Evolutionary conservation across 64 coral and sea anemone species (phyloP), one percentile per base, ranked within the genome.

Genomic region (Orbicella faveolata): DNA sequence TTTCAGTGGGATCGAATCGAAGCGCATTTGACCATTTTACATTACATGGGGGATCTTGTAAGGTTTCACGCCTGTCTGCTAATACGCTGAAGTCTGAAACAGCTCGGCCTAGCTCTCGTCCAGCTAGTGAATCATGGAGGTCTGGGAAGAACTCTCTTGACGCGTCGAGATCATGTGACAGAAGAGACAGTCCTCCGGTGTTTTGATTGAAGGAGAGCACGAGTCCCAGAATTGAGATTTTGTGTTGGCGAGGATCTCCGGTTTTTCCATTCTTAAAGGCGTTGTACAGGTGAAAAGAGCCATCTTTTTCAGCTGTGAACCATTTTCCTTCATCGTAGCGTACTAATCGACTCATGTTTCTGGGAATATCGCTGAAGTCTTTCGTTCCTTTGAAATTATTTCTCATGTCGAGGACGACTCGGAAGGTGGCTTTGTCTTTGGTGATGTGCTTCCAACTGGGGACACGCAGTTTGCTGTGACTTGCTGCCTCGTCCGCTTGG

Each of bases 1-100:
- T 52, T 15, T 87, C 83, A 20, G 81, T 66, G 0, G 90, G 83
- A 84, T 92, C 90, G 62, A 92, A 87, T 3, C 90, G 76, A 10
- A 92, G 81, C 1, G 81, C 81, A 44, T 92, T 92, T 18, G 90
- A 92, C 83, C 74, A 92, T 61, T 92, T 41, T 6, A 92, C 90
- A 16, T 92, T 87, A 63, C 91, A 87, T 4, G 70, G 85, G 20
- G 65, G 34, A 34, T 53, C n/a, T 14, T 11, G 1, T 36, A 67
- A 6, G 19, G 88, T 65, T 25, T 75, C 19, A 65, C 68, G 33
- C 41, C 75, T 57, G 13, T 14, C 16, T 18, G 11, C 41, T 9
- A 17, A 75, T 18, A 35, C 7, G 41, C 17, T 44, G 9, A 33
- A 75, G 12, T 76, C 85, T 30, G 25, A 21, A 53, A 87, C 69